phyloP scores from a whole-genome alignment of 2,888 invertebrate species.

The Vandiemenella viatica region DNA sequence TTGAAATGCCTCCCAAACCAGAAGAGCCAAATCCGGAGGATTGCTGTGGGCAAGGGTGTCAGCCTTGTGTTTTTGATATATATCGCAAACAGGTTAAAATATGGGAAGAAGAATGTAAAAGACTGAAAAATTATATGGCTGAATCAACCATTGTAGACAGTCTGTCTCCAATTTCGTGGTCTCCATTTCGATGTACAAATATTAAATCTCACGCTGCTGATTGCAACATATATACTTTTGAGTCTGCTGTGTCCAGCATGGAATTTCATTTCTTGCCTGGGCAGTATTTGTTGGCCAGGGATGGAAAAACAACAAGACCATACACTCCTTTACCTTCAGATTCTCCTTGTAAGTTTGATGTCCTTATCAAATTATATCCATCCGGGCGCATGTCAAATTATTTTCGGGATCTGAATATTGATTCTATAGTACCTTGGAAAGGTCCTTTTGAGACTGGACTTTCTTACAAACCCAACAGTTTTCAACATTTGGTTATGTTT shows the following conservation, averaged over 20 bases:
- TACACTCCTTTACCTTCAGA: slow-evolving; percentile 36
- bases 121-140: not conserved
- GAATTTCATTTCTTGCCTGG: slow-evolving; percentile 30
- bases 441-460: slow-evolving; percentile 53
- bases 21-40: slow-evolving; percentile 43
- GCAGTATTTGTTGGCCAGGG: slow-evolving; percentile 35
- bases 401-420: slow-evolving; percentile 31
- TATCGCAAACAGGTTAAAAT: slow-evolving; percentile 43
- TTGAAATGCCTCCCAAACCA: slow-evolving; percentile 27
- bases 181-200: not conserved
- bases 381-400: slow-evolving; percentile 42
- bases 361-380: slow-evolving; percentile 44
- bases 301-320: slow-evolving; percentile 35
- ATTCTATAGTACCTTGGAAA: slow-evolving; percentile 44
- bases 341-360: slow-evolving; percentile 32
- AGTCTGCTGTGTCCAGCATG: not conserved
- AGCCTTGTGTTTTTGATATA: slow-evolving; percentile 55
- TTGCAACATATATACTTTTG: slow-evolving; percentile 5
- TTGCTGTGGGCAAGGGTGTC: slow-evolving; percentile 58
- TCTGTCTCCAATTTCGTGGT: not conserved
- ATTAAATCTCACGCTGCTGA: slow-evolving; percentile 1
- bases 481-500: slow-evolving; percentile 33
- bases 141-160: slow-evolving; percentile 18
- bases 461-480: slow-evolving; percentile 30
- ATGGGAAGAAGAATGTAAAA: slow-evolving; percentile 27